Percentiles rank a stretch among this genome's conserved stretches.
These are phyloP conservation scores for Neopipo cinnamomea DNA, from an alignment of 2,113 vertebrate species.

Conservation along the genomic window DNA sequence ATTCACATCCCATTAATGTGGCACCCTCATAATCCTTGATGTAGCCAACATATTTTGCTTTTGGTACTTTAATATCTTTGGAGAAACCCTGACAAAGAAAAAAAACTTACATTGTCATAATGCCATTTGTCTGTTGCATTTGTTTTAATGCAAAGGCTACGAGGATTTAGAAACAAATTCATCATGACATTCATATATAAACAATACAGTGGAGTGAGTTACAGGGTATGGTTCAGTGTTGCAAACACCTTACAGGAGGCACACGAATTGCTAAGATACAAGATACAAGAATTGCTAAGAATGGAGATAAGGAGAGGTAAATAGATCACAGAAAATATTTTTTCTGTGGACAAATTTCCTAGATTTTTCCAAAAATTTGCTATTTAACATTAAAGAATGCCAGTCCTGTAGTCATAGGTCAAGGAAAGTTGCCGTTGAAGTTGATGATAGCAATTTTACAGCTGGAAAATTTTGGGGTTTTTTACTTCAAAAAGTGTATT, in stretches of 20 bases:
- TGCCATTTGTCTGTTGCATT: not conserved
- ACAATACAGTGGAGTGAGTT: not conserved
- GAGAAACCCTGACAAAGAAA: constrained; percentile 87
- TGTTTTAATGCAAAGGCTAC: not conserved
- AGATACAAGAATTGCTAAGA: not conserved
- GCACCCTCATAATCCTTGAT: constrained; percentile 99
- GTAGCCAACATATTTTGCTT: constrained; percentile 95
- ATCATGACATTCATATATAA: not conserved
- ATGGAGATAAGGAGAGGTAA: not conserved
- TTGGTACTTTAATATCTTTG: constrained; percentile 98
- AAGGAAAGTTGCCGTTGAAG: not conserved
- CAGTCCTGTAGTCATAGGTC: not conserved
- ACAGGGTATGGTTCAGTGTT: not conserved
- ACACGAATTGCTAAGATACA: not conserved
- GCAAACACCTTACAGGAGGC: not conserved
- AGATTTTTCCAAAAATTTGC: not conserved
- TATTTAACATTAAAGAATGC: not conserved
- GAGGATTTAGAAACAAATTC: not conserved
- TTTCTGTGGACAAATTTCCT: not conserved
- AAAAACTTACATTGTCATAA: not conserved
- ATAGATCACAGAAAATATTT: not conserved
- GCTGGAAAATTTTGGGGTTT: not conserved
- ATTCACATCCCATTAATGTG: constrained; percentile 97
- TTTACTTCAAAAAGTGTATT: not conserved
- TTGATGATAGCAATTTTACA: not conserved